Conservation (phyloP, 2,113 vertebrate species). For the Pterocles gutturalis region DNA sequence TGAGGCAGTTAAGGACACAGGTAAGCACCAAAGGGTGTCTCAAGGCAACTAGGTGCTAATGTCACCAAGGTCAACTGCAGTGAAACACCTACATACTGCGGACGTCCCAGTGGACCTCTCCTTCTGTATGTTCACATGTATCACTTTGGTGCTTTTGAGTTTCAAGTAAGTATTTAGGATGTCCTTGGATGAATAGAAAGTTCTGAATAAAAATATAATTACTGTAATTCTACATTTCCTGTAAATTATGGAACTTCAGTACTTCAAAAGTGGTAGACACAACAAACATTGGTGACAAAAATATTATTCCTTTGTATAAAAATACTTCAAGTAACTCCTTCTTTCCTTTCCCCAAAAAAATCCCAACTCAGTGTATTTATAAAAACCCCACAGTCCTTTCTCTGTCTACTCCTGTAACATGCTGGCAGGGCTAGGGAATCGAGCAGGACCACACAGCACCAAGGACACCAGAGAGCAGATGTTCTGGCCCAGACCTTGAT, state of each 20-base stretch:
- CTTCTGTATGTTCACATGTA: not conserved
- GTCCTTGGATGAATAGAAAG: not conserved
- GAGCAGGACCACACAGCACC: not conserved
- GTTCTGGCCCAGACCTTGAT: not conserved
- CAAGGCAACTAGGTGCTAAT: not conserved
- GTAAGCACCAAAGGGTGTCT: not conserved
- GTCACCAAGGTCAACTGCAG: not conserved
- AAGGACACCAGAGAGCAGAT: not conserved
- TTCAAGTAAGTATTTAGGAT: not conserved
- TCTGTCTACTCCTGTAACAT: not conserved
- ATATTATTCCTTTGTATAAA: not conserved
- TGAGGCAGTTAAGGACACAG: not conserved
- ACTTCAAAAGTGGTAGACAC: not conserved
- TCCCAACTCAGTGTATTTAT: not conserved
- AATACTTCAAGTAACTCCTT: not conserved
- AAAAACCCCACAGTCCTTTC: not conserved
- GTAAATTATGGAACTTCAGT: not conserved
- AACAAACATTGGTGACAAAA: not conserved
- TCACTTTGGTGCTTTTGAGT: not conserved
- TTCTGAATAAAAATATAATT: not conserved
- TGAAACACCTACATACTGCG: fast-evolving
- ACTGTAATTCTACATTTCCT: not conserved
- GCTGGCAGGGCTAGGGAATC: not conserved
- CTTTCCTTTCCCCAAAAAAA: not conserved
- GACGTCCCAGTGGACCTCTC: not conserved